Evolutionary conservation across 1,140 invertebrate species (phyloP).

Genomic region (Sitodiplosis mosellana): DNA sequence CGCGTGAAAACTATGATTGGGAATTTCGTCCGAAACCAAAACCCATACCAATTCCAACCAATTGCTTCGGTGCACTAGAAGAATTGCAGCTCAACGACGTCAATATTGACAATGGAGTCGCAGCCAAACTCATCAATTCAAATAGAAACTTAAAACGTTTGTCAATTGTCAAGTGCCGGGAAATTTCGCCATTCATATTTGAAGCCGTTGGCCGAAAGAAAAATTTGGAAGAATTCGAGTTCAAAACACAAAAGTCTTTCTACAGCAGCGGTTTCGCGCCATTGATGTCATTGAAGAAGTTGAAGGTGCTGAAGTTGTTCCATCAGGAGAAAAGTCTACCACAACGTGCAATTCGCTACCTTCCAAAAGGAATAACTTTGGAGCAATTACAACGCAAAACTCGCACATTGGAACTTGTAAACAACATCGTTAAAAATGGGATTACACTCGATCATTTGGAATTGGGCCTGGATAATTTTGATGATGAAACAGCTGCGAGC

Average conservation of each 20-base stretch:
- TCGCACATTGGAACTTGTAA: background rate
- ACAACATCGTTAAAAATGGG: background rate
- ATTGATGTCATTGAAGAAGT: background rate
- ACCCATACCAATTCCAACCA: background rate
- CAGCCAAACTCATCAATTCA: background rate
- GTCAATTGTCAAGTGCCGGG: background rate
- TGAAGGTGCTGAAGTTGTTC: background rate
- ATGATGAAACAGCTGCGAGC: background rate
- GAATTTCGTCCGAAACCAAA: background rate
- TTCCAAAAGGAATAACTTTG: too few relatives aligned
- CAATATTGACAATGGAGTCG: background rate
- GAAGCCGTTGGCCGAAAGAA: background rate
- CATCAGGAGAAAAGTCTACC: too few relatives aligned
- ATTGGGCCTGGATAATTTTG: background rate
- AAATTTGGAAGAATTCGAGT: background rate
- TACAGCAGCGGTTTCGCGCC: too few relatives aligned
- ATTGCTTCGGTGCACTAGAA: background rate
- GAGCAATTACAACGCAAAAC: too few relatives aligned
- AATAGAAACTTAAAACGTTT: background rate
- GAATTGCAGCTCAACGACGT: background rate
- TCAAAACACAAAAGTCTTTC: background rate
- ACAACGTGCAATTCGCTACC: too few relatives aligned
- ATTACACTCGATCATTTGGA: background rate
- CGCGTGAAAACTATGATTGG: background rate
- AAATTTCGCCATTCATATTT: background rate